Base-by-base conservation (phyloP, 2,888 invertebrate genomes). In the Acronicta alni region DNA sequence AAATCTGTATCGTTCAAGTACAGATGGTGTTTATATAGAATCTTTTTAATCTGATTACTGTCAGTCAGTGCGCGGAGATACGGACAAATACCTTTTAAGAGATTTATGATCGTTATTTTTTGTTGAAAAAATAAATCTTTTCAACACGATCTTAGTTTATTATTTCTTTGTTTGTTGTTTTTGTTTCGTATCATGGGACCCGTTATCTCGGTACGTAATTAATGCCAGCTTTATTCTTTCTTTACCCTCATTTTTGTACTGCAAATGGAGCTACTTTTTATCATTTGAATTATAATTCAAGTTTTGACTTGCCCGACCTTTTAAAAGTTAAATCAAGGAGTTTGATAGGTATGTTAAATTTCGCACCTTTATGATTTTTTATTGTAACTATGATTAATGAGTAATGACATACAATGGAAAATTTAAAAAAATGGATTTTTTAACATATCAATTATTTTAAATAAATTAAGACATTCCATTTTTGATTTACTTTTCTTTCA, bases 61-160 rank as follows among this genome's bases (percentile, higher is more conserved):
- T 62, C 45, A 49, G 23, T 41, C 37, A 43, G 44, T 52, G 38
- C 16, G 15, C 37, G n/a, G 46, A 56, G 26, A 56, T 55, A 32
- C 30, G 44, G 48, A 61, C 15, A 41, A 53, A 59, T 56, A 51
- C 23, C 42, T 62, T 57, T 63, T 44, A 57, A 70, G 18, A 73
- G 69, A 68, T 69, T 72, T 54, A 62, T 56, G 57, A 43, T 72
- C 53, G 51, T 73, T 62, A 61, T 46, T 43, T 54, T 57, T 47
- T 51, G 39, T 61, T 51, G 41, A 18, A 16, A 72, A 56, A 52
- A 55, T 60, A 48, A 55, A 54, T 9, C 42, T 9, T 72, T 72
- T 67, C 47, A 52, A 16, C 60, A 35, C 38, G 52, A 46, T 55
- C 38, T 55, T 45, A 37, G 15, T 47, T 44, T 51, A 30, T 53